A percentile compares a stretch with the other conserved stretches of the same genome.
phyloP scores from a whole-genome alignment of 2,888 invertebrate genomes.

The Steinernema hermaphroditum region DNA sequence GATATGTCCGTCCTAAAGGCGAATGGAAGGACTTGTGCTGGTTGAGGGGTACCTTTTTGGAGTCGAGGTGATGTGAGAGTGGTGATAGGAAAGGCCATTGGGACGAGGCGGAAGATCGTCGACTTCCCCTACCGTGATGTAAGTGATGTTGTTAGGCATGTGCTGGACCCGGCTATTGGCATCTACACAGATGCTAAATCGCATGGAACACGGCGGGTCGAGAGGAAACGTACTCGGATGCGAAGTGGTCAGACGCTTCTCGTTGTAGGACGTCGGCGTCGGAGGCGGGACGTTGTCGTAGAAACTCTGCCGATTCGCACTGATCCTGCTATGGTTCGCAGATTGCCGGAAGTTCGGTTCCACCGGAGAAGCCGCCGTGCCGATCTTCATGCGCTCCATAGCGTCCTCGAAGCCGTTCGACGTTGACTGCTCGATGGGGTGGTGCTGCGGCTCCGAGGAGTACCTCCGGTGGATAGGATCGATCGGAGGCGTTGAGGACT shows the following conservation, averaged over 20 bases:
- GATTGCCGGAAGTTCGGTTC: not conserved
- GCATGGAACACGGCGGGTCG: not conserved
- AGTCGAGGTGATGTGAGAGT: conserved; percentile 10
- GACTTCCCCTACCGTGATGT: conserved; percentile 52
- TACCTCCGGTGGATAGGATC: conserved; percentile 16
- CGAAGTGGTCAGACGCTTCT: not conserved
- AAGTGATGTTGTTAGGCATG: conserved; percentile 55
- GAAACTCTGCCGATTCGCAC: conserved; percentile 32
- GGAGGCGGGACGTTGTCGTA: conserved; percentile 46
- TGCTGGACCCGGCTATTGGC: conserved; percentile 39
- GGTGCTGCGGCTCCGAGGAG: conserved; percentile 15
- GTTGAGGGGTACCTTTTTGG: conserved; percentile 20
- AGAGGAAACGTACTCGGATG: conserved; percentile 26
- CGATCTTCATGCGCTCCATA: conserved; percentile 16
- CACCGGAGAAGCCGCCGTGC: not conserved
- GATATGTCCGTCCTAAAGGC: conserved; percentile 7
- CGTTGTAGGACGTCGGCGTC: conserved; percentile 31
- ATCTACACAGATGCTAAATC: conserved; percentile 22
- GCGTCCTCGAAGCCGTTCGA: conserved; percentile 12
- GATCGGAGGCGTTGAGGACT: conserved; percentile 19
- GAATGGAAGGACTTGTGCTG: not conserved
- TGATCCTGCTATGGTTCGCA: not conserved
- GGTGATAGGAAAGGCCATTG: conserved; percentile 24
- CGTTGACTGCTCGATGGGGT: not conserved
- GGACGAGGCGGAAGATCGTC: conserved; percentile 33